Percentiles rank a stretch among this genome's conserved stretches.
phyloP scores from a whole-genome alignment of 2,888 invertebrate genomes.

The Eudemis profundana region DNA sequence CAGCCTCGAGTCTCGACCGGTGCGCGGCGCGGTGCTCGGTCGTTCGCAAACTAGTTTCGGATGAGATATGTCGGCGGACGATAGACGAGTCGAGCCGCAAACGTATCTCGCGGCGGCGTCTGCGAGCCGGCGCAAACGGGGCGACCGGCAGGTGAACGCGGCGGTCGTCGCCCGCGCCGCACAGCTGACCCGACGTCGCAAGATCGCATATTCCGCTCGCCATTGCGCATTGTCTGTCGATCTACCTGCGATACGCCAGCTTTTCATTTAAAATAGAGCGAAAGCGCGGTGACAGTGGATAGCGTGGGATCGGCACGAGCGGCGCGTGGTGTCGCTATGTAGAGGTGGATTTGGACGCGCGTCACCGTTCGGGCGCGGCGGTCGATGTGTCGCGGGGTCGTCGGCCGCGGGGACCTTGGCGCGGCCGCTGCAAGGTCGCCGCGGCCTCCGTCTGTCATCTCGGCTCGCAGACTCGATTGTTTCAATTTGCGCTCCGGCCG shows the following conservation, averaged over 20 bases:
- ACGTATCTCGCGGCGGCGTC: slow-evolving; percentile 39
- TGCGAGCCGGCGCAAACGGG: slow-evolving; percentile 46
- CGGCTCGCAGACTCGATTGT: slow-evolving; percentile 13
- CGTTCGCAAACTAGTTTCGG: slow-evolving; percentile 33
- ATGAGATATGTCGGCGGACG: slow-evolving; percentile 10
- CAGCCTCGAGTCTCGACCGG: slow-evolving; percentile 16
- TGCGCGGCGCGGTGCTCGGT: slow-evolving; percentile 10
- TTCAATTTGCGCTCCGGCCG: background rate
- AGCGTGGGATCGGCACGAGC: no score
- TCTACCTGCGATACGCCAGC: background rate
- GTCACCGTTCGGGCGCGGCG: slow-evolving; percentile 37
- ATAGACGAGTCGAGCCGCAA: slow-evolving; percentile 6
- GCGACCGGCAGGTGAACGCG: slow-evolving; percentile 46
- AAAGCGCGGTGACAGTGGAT: background rate
- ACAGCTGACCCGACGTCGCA: slow-evolving; percentile 15
- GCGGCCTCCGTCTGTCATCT: slow-evolving; percentile 34
- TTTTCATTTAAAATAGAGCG: background rate
- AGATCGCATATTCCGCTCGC: slow-evolving; percentile 2
- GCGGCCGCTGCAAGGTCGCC: slow-evolving; percentile 67
- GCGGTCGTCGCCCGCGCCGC: slow-evolving; percentile 41
- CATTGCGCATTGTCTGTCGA: background rate
- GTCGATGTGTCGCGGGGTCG: slow-evolving; percentile 56
- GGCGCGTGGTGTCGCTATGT: slow-evolving; percentile 21
- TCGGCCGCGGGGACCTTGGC: slow-evolving; percentile 66
- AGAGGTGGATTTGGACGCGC: slow-evolving; percentile 23